These are phyloP conservation scores for Cepaea nemoralis DNA, from an alignment of 1,140 invertebrate genomes.

Conservation along the genomic window DNA sequence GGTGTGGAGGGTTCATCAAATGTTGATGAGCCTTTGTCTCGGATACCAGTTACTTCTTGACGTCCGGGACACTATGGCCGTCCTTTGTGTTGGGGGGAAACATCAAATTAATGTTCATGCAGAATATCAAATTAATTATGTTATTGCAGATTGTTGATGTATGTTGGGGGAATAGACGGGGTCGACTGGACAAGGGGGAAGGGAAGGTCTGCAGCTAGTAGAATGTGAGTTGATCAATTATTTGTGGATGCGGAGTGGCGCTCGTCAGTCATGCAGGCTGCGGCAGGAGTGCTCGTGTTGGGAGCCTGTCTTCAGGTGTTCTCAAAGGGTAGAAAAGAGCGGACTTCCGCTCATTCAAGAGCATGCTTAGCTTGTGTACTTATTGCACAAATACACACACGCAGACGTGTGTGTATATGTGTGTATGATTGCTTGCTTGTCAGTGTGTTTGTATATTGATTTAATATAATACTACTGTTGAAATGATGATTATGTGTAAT, in stretches of 20 bases:
- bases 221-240: background rate
- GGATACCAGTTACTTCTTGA: background rate
- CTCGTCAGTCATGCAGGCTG: too few species aligned
- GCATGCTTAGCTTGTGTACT: too few species aligned
- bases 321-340: too few species aligned
- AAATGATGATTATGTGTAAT: too few species aligned
- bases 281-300: too few species aligned
- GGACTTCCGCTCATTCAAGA: too few species aligned
- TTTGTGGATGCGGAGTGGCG: background rate
- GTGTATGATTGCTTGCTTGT: too few species aligned
- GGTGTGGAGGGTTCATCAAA: background rate
- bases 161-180: background rate
- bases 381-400: too few species aligned
- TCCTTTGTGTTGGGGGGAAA: background rate
- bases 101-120: constrained; percentile 8
- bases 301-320: too few species aligned
- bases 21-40: background rate
- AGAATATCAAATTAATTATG: background rate
- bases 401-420: too few species aligned
- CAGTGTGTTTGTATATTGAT: too few species aligned
- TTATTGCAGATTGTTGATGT: background rate
- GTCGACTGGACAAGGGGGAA: background rate
- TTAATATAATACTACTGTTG: too few species aligned
- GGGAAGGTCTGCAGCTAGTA: background rate
- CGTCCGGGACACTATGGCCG: background rate